Base-by-base conservation (phyloP, 2,113 vertebrate species). In the Stigmatopora argus region DNA sequence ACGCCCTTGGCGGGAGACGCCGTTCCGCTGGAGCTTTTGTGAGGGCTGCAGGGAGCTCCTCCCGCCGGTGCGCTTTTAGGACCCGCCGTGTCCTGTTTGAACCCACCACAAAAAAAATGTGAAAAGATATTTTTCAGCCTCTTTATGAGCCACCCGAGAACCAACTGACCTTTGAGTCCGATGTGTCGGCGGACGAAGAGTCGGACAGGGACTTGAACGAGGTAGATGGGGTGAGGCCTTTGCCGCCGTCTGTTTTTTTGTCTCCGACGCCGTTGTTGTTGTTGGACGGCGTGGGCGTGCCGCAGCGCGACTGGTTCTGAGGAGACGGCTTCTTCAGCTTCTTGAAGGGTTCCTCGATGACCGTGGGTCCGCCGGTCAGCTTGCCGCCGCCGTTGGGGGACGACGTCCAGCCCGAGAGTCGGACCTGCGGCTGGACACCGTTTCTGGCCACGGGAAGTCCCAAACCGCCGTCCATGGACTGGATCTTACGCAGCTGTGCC, bases 251-350 rank as follows among this genome's bases (percentile, higher is more conserved):
- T 66, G 75, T 79, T 61, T 82, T 90, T 66, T 75, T 88, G 8
- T 78, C 78, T 46, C 74, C 69, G 57, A 92, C 89, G 23, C 26
- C 15, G 11, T 12, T 53, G 48, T 9, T 17, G 0, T 89, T 73
- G 38, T 81, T 71, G 19, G 74, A 72, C 7, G 87, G 82, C 49
- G 78, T 79, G 0, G 86, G 82, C 1, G 85, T 85, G 74, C 68
- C 78, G 77, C 79, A 73, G 67, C 83, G 85, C 17, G 77, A 77
- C 73, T 73, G 91, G 41, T 74, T 79, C 31, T 89, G 87, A 0
- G 67, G 71, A 0, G 78, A 59, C 0, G 78, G 76, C 75, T 96
- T 95, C 89, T 93, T 95, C 74, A 86, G 83, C 74, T 89, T 93
- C 82, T 85, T 91, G 35, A 89, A 88, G 2, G 86, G 55, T 4